These are phyloP conservation scores for Drosophila paramelanica DNA, from an alignment of 2,888 invertebrate genomes.

Conservation along the genomic window DNA sequence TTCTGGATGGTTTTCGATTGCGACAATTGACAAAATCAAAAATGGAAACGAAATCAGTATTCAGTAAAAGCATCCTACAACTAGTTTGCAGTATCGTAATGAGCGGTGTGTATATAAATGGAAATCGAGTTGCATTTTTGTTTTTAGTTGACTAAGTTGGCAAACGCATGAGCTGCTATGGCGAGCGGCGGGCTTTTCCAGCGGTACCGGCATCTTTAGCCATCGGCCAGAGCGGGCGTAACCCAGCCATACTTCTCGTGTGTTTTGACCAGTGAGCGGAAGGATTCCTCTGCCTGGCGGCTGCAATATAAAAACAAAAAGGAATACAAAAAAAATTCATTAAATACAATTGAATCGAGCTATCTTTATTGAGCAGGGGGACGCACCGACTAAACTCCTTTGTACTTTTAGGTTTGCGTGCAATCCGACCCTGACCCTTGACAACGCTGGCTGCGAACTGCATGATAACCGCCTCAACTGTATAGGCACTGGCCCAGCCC, in stretches of 20 bases:
- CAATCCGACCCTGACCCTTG: constrained; percentile 94
- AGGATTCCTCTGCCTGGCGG: constrained; percentile 94
- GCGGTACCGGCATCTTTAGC: constrained; percentile 86
- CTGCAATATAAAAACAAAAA: constrained; percentile 75
- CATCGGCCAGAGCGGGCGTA: constrained; percentile 93
- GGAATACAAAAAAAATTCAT: not conserved
- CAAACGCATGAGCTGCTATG: constrained; percentile 70
- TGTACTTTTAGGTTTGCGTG: constrained; percentile 91
- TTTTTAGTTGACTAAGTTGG: constrained; percentile 62
- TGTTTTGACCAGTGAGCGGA: constrained; percentile 93
- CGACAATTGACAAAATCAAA: constrained; percentile 60
- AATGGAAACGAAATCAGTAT: constrained; percentile 21
- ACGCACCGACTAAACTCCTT: constrained; percentile 89
- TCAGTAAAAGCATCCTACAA: constrained; percentile 56
- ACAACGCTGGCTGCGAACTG: constrained; percentile 95
- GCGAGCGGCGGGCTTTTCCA: constrained; percentile 52
- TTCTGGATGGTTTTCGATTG: constrained; percentile 71
- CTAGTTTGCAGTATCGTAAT: constrained; percentile 54
- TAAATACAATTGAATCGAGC: not conserved
- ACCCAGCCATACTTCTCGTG: constrained; percentile 97
- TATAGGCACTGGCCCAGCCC: constrained; percentile 89
- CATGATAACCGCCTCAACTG: constrained; percentile 93
- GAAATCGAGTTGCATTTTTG: constrained; percentile 43
- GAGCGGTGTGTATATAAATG: constrained; percentile 55
- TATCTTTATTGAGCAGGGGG: not conserved